Evolutionary conservation across 2,113 vertebrate species (phyloP).

Genomic region (Amazona guildingii): DNA sequence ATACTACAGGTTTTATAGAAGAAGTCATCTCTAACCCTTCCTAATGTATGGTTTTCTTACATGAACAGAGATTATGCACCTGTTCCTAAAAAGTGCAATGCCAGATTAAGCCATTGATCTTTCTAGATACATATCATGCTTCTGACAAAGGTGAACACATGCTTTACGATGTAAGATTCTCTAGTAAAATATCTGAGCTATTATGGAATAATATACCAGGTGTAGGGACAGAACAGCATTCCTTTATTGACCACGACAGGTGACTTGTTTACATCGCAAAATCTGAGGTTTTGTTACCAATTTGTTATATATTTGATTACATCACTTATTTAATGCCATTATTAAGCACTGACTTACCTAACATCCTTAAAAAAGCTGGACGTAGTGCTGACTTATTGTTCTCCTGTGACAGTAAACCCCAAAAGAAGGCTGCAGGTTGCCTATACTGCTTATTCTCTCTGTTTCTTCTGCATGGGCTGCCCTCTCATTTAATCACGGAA

Average conservation of each 20-base stretch:
- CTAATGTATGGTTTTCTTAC: neutral
- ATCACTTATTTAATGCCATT: neutral
- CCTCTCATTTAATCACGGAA: neutral
- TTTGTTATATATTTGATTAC: neutral
- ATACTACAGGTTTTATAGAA: neutral
- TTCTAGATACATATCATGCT: neutral
- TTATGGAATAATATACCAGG: neutral
- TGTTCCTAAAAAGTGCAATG: constrained; percentile 2
- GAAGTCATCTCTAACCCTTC: neutral
- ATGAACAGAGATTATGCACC: neutral
- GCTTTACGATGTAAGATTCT: neutral
- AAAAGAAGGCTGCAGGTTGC: neutral
- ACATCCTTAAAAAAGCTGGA: neutral
- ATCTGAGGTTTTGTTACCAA: neutral
- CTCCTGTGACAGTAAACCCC: neutral
- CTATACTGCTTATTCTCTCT: neutral
- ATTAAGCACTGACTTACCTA: neutral
- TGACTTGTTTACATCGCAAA: neutral
- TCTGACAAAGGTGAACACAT: neutral
- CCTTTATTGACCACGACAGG: neutral
- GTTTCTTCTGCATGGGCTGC: neutral
- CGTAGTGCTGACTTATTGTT: neutral
- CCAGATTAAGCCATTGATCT: constrained; percentile 12
- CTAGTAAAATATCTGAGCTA: neutral
- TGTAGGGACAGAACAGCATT: neutral